phyloP scores from a whole-genome alignment of 2,888 invertebrate species.

The Clistopyga incitator region DNA sequence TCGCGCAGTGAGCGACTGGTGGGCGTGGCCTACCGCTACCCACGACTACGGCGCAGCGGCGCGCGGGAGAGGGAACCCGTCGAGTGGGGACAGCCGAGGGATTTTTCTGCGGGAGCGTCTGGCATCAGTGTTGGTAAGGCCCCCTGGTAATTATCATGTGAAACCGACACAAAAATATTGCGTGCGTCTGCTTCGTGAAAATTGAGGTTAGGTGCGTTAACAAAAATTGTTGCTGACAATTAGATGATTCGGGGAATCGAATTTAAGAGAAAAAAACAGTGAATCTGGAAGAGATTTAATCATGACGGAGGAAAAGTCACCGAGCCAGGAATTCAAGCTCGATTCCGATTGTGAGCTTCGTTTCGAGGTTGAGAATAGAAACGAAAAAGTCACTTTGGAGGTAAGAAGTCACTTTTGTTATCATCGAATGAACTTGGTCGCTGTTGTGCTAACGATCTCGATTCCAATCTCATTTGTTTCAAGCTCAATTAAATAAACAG shows the following conservation, averaged over 20 bases:
- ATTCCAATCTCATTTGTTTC: too few relatives aligned
- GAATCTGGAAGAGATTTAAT: background rate
- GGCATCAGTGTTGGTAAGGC: too few relatives aligned
- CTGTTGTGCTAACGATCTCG: too few relatives aligned
- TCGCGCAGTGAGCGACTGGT: too few relatives aligned
- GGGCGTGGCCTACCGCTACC: too few relatives aligned
- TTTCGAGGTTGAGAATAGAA: conserved; percentile 96
- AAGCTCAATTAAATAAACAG: too few relatives aligned
- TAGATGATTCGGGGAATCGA: background rate
- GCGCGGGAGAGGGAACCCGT: too few relatives aligned
- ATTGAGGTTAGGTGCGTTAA: background rate
- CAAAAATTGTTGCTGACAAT: background rate
- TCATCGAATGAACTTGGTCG: too few relatives aligned
- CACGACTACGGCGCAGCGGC: too few relatives aligned
- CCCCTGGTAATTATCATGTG: background rate
- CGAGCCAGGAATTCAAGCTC: conserved; percentile 90
- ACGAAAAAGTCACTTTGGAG: conserved; percentile 92
- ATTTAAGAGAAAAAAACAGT: background rate
- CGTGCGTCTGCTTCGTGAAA: too few relatives aligned
- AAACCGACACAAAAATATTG: background rate
- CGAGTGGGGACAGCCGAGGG: too few relatives aligned
- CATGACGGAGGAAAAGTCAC: conserved; percentile 81
- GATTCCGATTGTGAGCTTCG: conserved; percentile 96
- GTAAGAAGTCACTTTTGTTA: conserved; percentile 83
- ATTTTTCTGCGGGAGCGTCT: too few relatives aligned